These are phyloP conservation scores for Empidonax alnorum DNA, from an alignment of 2,113 vertebrate genomes.

Conservation along the genomic window DNA sequence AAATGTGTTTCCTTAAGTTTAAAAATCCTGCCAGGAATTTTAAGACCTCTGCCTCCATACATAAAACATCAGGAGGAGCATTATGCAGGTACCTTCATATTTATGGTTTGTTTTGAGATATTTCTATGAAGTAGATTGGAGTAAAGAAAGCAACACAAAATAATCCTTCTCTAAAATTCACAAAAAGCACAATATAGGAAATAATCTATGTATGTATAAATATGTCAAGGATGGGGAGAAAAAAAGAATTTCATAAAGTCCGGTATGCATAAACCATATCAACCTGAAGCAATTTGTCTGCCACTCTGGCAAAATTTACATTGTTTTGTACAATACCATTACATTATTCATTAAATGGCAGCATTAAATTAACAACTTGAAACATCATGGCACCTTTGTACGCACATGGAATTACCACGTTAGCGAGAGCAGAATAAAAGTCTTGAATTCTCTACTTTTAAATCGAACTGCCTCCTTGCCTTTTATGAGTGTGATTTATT, in stretches of 20 bases:
- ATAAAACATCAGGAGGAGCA: background rate
- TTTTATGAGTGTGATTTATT: slow-evolving; percentile 46
- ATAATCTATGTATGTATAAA: background rate
- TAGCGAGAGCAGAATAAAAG: background rate
- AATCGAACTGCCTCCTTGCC: background rate
- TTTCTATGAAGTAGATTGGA: background rate
- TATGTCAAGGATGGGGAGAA: background rate
- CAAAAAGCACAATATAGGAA: background rate
- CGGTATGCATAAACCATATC: background rate
- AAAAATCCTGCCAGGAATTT: slow-evolving; percentile 21
- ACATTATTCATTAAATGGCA: slow-evolving; percentile 38
- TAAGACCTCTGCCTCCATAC: background rate
- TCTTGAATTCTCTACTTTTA: background rate
- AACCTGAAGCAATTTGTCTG: background rate
- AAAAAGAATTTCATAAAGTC: background rate
- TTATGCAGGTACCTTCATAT: background rate
- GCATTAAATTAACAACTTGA: slow-evolving; percentile 21
- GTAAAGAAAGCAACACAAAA: background rate
- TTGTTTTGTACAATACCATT: background rate
- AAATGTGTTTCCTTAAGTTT: background rate
- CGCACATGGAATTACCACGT: background rate
- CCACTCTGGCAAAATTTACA: background rate
- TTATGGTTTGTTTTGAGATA: slow-evolving; percentile 2
- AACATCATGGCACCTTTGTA: background rate
- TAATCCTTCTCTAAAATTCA: background rate